A percentile compares a stretch with the other conserved stretches of the same genome.
phyloP scores from a whole-genome alignment of 2,888 invertebrate species.

The Phalera bucephala region DNA sequence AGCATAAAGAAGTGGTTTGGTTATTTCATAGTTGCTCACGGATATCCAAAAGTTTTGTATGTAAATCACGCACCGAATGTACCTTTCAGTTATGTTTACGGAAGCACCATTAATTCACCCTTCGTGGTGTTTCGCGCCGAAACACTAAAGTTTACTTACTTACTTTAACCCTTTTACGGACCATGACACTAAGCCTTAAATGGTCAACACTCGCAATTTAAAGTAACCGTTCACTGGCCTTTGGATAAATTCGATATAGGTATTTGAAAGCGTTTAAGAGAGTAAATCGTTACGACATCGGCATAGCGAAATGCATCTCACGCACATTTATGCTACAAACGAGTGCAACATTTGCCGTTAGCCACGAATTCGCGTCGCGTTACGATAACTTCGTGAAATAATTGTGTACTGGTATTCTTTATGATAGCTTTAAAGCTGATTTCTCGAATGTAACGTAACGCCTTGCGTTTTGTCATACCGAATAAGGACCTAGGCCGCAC shows the following conservation, averaged over 20 bases:
- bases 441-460: no score
- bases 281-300: conserved; percentile 24
- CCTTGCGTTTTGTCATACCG: no score
- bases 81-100: conserved; percentile 19
- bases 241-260: conserved; percentile 14
- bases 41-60: no score
- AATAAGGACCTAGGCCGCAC: conserved; percentile 54
- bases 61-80: conserved; percentile 26
- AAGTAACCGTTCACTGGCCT: conserved; percentile 16
- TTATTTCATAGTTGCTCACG: no score
- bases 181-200: conserved; percentile 8
- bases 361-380: conserved; percentile 64
- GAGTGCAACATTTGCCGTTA: conserved; percentile 68
- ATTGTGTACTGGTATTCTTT: no score
- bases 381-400: no score
- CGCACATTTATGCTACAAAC: conserved; percentile 49
- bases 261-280: conserved; percentile 10
- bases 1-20: no score
- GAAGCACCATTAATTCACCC: conserved; percentile 23
- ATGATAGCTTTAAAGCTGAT: no score
- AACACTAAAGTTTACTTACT: no score
- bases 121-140: no score
- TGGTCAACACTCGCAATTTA: no score
- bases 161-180: conserved; percentile 18
- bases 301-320: conserved; percentile 61